Evolutionary conservation across 2,888 invertebrate genomes (phyloP).

Genomic region (Adelphocoris suturalis): DNA sequence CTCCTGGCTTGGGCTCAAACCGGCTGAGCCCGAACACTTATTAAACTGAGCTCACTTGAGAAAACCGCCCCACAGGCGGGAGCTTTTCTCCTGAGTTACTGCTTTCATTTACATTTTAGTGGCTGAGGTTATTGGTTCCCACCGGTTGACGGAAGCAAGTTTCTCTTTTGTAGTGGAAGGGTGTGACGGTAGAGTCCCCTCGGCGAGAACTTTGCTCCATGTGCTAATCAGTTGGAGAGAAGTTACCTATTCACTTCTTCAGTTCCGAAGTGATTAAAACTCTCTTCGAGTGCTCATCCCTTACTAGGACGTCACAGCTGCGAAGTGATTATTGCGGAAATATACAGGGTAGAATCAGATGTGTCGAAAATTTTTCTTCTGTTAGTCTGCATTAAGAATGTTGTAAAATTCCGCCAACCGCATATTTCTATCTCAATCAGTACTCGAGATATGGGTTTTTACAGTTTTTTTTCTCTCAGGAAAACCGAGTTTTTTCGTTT

Average conservation of each 20-base stretch:
- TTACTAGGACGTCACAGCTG: conserved; percentile 2
- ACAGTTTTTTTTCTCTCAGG: no score
- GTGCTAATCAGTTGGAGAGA: conserved; percentile 70
- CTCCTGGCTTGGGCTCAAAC: conserved; percentile 57
- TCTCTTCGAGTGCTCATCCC: conserved; percentile 47
- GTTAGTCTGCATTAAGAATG: no score
- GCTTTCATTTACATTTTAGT: conserved; percentile 71
- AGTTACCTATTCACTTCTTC: conserved; percentile 64
- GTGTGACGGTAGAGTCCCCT: neutral
- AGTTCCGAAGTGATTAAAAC: conserved; percentile 58
- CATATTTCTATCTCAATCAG: no score
- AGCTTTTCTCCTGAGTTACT: conserved; percentile 70
- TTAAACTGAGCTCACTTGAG: conserved; percentile 69
- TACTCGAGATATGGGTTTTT: no score
- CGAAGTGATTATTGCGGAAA: neutral
- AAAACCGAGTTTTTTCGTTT: no score
- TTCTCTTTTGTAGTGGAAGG: conserved; percentile 59
- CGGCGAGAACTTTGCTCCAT: conserved; percentile 49
- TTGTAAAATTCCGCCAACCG: no score
- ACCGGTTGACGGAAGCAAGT: conserved; percentile 69
- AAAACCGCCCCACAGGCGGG: conserved; percentile 51
- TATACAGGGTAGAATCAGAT: neutral
- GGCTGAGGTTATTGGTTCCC: conserved; percentile 69
- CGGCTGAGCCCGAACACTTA: conserved; percentile 64
- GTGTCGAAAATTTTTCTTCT: neutral